Evolutionary conservation across 2,113 vertebrate species (phyloP).

Genomic region (Pandion haliaetus): DNA sequence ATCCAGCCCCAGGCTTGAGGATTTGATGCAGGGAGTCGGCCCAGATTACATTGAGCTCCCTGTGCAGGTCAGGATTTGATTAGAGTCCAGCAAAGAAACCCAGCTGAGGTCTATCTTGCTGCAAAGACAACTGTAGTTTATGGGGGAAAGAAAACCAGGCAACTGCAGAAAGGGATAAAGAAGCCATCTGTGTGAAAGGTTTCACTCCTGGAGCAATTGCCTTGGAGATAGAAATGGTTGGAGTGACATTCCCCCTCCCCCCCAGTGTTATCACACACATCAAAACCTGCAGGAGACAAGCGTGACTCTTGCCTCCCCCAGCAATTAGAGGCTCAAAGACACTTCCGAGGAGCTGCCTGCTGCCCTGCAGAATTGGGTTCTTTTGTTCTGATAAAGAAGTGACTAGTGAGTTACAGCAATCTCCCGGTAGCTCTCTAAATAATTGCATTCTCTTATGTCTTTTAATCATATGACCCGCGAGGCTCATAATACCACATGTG

Average conservation of each 20-base stretch:
- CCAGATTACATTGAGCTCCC: not conserved
- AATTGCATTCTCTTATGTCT: constrained; percentile 14
- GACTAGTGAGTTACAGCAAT: not conserved
- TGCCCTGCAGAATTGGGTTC: not conserved
- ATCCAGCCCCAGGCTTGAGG: not conserved
- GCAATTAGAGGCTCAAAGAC: not conserved
- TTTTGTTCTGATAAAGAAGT: not conserved
- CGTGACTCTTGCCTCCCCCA: accelerated
- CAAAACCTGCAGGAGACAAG: not conserved
- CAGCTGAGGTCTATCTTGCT: not conserved
- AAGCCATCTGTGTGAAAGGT: not conserved
- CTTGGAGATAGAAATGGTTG: not conserved
- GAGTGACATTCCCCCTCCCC: not conserved
- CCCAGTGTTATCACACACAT: not conserved
- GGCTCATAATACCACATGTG: not conserved
- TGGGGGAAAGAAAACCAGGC: not conserved
- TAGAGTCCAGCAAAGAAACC: not conserved
- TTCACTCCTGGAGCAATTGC: not conserved
- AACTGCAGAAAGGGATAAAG: not conserved
- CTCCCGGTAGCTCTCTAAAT: constrained; percentile 8
- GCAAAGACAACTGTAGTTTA: not conserved
- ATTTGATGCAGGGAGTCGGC: not conserved
- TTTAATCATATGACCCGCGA: not conserved
- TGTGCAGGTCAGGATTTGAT: not conserved
- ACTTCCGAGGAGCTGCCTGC: not conserved